Base-by-base conservation (phyloP, 2,113 vertebrate genomes). In the Himantopus leucocephalus region DNA sequence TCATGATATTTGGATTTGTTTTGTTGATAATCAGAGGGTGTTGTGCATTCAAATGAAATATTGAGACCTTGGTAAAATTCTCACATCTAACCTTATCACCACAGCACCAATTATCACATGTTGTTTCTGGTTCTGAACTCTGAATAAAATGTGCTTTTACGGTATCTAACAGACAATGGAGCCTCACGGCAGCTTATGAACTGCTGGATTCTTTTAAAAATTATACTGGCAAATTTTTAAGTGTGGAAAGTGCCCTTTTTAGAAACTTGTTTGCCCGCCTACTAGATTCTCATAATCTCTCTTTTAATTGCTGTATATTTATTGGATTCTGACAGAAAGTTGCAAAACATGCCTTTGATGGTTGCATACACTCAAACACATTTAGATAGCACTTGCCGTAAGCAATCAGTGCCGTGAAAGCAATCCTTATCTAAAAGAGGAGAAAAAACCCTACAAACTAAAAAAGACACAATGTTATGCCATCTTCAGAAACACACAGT, bases 301-400 rank as follows among this genome's bases (percentile, higher is more conserved):
- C 59, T 82, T 83, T 83, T 76, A 95, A 95, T 79, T 96, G 86
- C 76, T 92, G 27, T 92, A 23, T 94, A 95, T 95, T 94, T 96
- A 96, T 77, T 95, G 83, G 90, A 85, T 96, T 97, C 90, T 96
- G 95, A 93, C 97, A 94, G 68, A 94, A 77, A 94, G 95, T 98
- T 98, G 89, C 71, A 96, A 98, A 98, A 98, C 75, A 66, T 85
- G 75, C 76, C 94, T 97, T 82, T 83, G 55, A 93, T 88, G 93
- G 96, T 90, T 92, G 93, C 95, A 93, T 81, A 97, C 90, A 96
- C 94, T 95, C 75, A 81, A 96, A 82, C 77, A 91, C 70, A 94
- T 90, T 71, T 68, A 76, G 71, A 95, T 95, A 96, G 85, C 72
- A 94, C 94, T 97, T 94, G 80, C 76, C 73, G 87, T 64, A 79